A percentile compares a stretch with the other conserved stretches of the same genome.
These are phyloP conservation scores for Burhinus bistriatus DNA, from an alignment of 2,113 vertebrate genomes.

Conservation along the genomic window DNA sequence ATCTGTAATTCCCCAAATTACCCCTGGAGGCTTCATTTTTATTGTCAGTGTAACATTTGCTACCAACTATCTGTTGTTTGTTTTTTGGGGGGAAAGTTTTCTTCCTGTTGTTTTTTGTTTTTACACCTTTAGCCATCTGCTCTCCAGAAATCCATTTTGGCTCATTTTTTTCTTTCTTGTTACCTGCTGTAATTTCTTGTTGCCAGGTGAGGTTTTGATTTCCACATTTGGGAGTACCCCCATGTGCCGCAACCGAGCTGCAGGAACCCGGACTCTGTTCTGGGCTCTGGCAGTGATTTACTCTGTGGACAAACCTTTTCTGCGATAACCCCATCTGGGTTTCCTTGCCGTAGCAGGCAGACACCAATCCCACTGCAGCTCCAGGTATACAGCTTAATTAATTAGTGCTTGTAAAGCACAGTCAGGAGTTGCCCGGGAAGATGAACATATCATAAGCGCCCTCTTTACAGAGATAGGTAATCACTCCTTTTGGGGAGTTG, in stretches of 20 bases:
- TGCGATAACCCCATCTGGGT: background rate
- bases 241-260: background rate
- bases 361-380: background rate
- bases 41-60: slow-evolving; percentile 50
- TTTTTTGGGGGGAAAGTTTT: background rate
- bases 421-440: slow-evolving; percentile 24
- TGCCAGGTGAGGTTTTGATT: background rate
- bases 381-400: slow-evolving; percentile 38
- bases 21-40: slow-evolving; percentile 58
- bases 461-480: background rate
- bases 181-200: slow-evolving; percentile 9
- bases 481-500: background rate
- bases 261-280: background rate
- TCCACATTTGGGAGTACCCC: background rate
- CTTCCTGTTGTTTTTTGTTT: background rate
- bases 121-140: slow-evolving; percentile 51
- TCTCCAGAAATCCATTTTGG: slow-evolving; percentile 10
- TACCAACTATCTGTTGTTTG: slow-evolving; percentile 30
- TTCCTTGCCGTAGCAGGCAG: background rate
- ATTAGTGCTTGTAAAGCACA: slow-evolving; percentile 27
- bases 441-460: background rate
- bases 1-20: slow-evolving; percentile 68
- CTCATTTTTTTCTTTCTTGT: slow-evolving; percentile 6
- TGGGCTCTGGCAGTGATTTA: background rate
- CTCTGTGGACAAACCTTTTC: background rate